phyloP scores from a whole-genome alignment of 2,797 vertebrate species.

The Tenualosa ilisha region DNA sequence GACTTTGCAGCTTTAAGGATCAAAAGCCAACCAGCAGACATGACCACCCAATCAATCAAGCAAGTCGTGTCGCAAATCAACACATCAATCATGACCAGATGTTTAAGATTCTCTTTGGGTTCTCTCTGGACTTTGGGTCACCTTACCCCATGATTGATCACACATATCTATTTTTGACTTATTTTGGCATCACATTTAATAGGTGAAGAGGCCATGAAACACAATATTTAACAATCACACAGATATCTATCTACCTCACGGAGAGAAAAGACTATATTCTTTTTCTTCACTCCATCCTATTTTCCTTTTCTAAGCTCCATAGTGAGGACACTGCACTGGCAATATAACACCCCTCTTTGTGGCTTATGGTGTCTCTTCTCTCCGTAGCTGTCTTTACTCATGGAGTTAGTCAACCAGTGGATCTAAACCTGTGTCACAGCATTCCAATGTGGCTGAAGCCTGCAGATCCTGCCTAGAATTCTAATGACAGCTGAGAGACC shows the following conservation, averaged over 20 bases:
- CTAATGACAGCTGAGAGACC: conserved; percentile 55
- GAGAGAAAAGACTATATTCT: not conserved
- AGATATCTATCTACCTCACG: not conserved
- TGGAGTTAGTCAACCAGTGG: conserved; percentile 31
- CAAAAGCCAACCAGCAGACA: conserved; percentile 4
- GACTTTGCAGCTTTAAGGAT: conserved; percentile 12
- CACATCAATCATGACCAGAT: conserved; percentile 13
- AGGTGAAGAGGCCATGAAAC: not conserved
- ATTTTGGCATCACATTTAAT: not conserved
- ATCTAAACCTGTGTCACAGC: conserved; percentile 38
- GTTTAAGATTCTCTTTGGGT: not conserved
- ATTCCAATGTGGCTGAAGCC: conserved; percentile 57
- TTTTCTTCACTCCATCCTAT: not conserved
- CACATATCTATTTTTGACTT: not conserved
- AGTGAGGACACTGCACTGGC: not conserved
- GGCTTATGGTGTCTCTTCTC: conserved; percentile 37
- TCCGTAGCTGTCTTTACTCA: conserved; percentile 31
- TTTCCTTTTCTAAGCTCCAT: not conserved
- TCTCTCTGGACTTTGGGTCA: not conserved
- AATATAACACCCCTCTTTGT: conserved; percentile 23
- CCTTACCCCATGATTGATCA: not conserved
- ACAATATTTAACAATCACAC: not conserved
- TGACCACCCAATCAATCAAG: conserved; percentile 14
- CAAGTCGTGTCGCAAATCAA: conserved; percentile 4
- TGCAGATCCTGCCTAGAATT: conserved; percentile 59